Base-by-base conservation (phyloP, 1,140 invertebrate genomes). In the Hydropsyche tenuis region DNA sequence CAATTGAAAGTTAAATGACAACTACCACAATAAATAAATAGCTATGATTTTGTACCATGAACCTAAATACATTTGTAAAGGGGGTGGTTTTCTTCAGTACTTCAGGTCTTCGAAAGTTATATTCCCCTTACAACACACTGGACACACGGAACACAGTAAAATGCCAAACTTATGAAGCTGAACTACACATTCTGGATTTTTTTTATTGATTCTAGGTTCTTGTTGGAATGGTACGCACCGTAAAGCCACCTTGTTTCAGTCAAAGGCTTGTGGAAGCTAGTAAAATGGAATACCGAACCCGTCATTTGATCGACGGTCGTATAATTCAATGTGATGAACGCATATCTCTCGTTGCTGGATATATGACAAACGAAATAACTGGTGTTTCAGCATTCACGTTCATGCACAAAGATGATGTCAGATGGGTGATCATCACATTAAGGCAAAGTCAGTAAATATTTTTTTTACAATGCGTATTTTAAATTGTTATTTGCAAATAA, bases 261-360 rank as follows among this genome's bases (percentile, higher is more conserved):
- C 90, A 92, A 77, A 84, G 89, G 3, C 80, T 91, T 20, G 82
- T 94, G 30, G 93, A 95, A 78, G 89, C 91, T 1, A 90, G 88
- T 63, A 89, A 89, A 72, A 90, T 95, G 82, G 94, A 96, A 81
- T 96, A 96, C 80, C 87, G 92, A 14, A 96, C 94, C 0, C 84
- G 94, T 20, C 94, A 96, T 82, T 86, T 93, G 25, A 87, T 94
- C 18, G 93, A 95, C 80, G 94, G 94, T 0, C 86, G 90, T 68
- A 95, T 96, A 70, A 90, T 95, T 42, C 92, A 91, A 77, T 92
- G 91, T 72, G 94, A 96, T 82, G 93, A 95, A 75, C 88, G 94
- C 76, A 94, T 96, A 73, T 92, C 93, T 0, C 85, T 93, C 16
- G 90, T 95, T 0, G 92, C 93, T 27, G 94, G 94, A 0, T 95